Percentiles rank a stretch among this genome's conserved stretches.
Evolutionary conservation across 2,797 vertebrate species (phyloP).

Genomic region (Sebastes alutus): DNA sequence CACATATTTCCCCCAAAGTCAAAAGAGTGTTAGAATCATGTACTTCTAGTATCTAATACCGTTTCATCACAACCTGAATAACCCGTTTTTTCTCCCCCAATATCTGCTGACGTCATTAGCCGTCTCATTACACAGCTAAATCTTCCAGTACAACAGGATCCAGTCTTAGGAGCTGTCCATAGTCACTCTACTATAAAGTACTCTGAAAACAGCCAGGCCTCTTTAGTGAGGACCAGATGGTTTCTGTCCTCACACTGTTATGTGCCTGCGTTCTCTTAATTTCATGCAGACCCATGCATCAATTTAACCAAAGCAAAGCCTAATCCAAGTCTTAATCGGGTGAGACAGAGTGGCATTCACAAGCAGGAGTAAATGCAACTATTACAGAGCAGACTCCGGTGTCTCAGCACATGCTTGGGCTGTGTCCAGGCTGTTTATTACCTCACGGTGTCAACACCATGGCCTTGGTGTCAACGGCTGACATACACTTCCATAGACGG

Average conservation of each 20-base stretch:
- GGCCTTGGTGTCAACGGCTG: constrained; percentile 50
- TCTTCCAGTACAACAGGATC: constrained; percentile 20
- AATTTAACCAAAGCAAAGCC: constrained; percentile 46
- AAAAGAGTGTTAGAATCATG: background rate
- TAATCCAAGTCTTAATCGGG: constrained; percentile 44
- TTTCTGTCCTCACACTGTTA: constrained; percentile 56
- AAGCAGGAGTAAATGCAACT: constrained; percentile 37
- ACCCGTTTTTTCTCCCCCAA: background rate
- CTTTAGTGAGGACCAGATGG: constrained; percentile 64
- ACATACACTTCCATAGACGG: constrained; percentile 45
- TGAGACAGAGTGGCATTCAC: constrained; percentile 57
- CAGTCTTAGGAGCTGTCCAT: constrained; percentile 24
- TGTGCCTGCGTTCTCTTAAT: constrained; percentile 43
- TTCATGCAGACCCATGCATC: constrained; percentile 50
- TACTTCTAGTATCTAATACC: background rate
- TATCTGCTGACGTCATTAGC: constrained; percentile 1
- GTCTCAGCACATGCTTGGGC: constrained; percentile 48
- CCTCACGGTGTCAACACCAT: constrained; percentile 48
- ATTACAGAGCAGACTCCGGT: constrained; percentile 30
- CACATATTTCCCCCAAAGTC: background rate
- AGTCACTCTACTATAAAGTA: constrained; percentile 20
- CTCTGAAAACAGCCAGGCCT: constrained; percentile 52
- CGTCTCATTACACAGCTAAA: constrained; percentile 25
- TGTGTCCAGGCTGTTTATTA: constrained; percentile 54
- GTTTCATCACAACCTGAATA: background rate